Evolutionary conservation across 2,888 invertebrate species (phyloP).

Genomic region (Synanthedon vespiformis): DNA sequence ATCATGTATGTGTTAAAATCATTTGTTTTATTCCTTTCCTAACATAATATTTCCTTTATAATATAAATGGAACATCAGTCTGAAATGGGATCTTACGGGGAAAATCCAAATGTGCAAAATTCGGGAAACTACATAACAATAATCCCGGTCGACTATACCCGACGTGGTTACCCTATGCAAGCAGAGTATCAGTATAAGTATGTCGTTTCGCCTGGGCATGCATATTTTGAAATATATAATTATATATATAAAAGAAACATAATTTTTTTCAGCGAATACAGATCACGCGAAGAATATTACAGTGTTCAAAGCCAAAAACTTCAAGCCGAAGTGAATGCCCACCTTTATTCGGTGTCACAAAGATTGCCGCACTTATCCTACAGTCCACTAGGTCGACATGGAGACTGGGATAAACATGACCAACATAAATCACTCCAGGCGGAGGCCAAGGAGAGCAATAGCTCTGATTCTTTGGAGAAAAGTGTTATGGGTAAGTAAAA

Average conservation of each 20-base stretch:
- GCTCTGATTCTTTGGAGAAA: conserved; percentile 63
- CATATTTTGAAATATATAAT: too few relatives aligned
- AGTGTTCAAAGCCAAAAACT: conserved; percentile 62
- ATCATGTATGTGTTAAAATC: neutral
- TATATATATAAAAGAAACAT: neutral
- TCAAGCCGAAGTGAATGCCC: conserved; percentile 64
- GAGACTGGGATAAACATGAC: conserved; percentile 65
- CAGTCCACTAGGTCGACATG: conserved; percentile 59
- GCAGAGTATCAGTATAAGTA: conserved; percentile 72
- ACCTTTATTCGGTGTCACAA: conserved; percentile 73
- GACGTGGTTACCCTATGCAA: conserved; percentile 67
- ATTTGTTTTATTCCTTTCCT: neutral
- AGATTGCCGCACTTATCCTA: conserved; percentile 66
- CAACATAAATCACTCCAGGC: conserved; percentile 56
- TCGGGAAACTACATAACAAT: conserved; percentile 71
- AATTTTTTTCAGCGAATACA: conserved; percentile 45
- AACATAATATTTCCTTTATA: too few relatives aligned
- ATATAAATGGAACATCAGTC: conserved; percentile 56
- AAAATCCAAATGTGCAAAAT: conserved; percentile 59
- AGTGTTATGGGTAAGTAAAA: conserved; percentile 57
- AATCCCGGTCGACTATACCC: conserved; percentile 71
- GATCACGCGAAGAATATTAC: conserved; percentile 64
- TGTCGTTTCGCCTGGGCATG: conserved; percentile 9
- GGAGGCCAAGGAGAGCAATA: conserved; percentile 64
- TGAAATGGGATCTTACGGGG: conserved; percentile 62